Percentiles rank a stretch among this genome's conserved stretches.
Conservation (phyloP, 1,140 invertebrate species). For the Manduca sexta region DNA sequence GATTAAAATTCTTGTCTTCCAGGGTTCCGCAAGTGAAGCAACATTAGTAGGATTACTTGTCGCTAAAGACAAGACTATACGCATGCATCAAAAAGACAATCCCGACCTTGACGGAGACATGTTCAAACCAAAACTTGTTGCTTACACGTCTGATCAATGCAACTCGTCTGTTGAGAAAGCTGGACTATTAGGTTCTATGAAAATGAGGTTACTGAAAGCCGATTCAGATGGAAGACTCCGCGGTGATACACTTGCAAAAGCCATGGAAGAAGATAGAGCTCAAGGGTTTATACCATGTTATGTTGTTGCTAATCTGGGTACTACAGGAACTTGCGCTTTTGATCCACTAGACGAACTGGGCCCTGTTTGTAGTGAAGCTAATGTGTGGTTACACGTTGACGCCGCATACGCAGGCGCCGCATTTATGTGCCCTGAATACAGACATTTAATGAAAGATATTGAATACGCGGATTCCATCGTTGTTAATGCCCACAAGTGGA, state of each 20-base stretch:
- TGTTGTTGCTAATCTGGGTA: slow-evolving; percentile 91
- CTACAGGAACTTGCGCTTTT: slow-evolving; percentile 94
- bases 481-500: slow-evolving; percentile 94
- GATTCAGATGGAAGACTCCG: slow-evolving; percentile 82
- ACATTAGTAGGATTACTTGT: slow-evolving; percentile 88
- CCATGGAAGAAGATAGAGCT: slow-evolving; percentile 82
- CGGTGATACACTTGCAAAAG: slow-evolving; percentile 82
- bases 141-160: slow-evolving; percentile 91
- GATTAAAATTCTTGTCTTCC: slow-evolving; percentile 35
- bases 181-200: slow-evolving; percentile 86
- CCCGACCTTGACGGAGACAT: slow-evolving; percentile 77
- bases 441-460: slow-evolving; percentile 85
- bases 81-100: slow-evolving; percentile 71
- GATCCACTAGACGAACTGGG: slow-evolving; percentile 90
- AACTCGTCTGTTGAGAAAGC: slow-evolving; percentile 95
- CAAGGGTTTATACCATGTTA: slow-evolving; percentile 86
- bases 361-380: slow-evolving; percentile 82
- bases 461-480: slow-evolving; percentile 91
- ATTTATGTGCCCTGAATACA: slow-evolving; percentile 92
- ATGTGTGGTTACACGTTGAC: slow-evolving; percentile 91
- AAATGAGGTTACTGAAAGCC: slow-evolving; percentile 83
- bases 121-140: slow-evolving; percentile 84
- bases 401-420: slow-evolving; percentile 92
- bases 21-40: slow-evolving; percentile 94
- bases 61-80: slow-evolving; percentile 82